These are phyloP conservation scores for Cossypha heuglini DNA, from an alignment of 2,797 vertebrate species.

Conservation along the genomic window DNA sequence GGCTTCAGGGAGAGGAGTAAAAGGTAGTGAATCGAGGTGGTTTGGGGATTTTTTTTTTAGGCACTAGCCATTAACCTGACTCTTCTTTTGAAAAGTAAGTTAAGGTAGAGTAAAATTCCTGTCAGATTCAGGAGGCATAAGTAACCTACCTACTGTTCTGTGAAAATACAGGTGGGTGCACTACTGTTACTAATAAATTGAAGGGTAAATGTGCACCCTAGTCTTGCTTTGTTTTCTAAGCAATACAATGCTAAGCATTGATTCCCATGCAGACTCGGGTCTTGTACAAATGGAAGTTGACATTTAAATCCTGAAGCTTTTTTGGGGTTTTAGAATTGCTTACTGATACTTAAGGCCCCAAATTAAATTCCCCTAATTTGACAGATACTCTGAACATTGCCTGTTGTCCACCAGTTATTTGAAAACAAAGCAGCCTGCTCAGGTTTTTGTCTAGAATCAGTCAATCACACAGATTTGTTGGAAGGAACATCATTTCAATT, in stretches of 20 bases:
- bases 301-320: background rate
- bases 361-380: background rate
- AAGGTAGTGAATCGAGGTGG: background rate
- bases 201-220: background rate
- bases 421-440: background rate
- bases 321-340: background rate
- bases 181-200: background rate
- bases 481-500: background rate
- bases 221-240: background rate
- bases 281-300: background rate
- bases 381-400: background rate
- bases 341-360: background rate
- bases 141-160: background rate
- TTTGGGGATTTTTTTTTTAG: background rate
- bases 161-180: background rate
- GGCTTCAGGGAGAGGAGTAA: background rate
- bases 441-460: background rate
- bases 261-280: background rate
- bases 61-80: background rate
- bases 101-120: background rate
- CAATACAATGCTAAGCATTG: background rate
- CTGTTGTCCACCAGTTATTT: background rate
- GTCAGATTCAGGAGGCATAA: background rate
- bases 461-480: background rate
- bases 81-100: background rate